Base-by-base conservation (phyloP, 2,113 vertebrate genomes). In the Chaetops frenatus region DNA sequence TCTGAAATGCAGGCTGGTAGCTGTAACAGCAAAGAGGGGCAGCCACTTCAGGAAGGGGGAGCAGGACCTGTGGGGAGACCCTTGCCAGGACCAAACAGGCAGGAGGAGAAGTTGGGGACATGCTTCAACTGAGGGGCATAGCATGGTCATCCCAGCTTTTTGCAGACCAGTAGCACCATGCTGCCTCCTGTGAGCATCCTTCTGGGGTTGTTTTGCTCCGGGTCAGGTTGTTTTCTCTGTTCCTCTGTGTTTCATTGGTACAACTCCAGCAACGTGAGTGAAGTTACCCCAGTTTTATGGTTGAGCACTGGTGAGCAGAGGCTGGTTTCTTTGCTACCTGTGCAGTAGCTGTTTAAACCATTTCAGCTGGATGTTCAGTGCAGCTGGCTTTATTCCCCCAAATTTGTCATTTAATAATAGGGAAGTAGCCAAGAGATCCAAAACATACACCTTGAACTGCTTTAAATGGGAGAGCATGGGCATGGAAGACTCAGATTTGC, bases 71-170 rank as follows among this genome's bases (percentile, higher is more conserved):
- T 3, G 8, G 33, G 64, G 36, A 77, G 22, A 53, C 11, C 42
- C 14, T 42, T 27, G 19, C 12, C 0, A 1, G 79, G 27, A 25
- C 35, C 2, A 4, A 57, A 60, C 0, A 4, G 60, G 48, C 36
- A 70, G 53, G 36, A 91, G 69, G 19, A 81, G 45, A 48, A 64
- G 64, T 0, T 5, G 5, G 27, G 47, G 15, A 11, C 4, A 2
- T 65, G n/a, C 21, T 83, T 62, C 3, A 8, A 4, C 11, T 70
- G 33, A 36, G 1, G 3, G 10, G 11, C 36, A 7, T 5, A 19
- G 44, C 35, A 23, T 58, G 73, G 28, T 33, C 5, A 3, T 47
- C 56, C 60, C 56, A 66, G 60, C 60, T 47, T 81, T 57, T 14
- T 3, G 3, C 14, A 81, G 47, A 45, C 25, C 4, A 5, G n/a